These are phyloP conservation scores for Sus scrofa DNA, from an alignment of 2,113 vertebrate species.

Conservation along the genomic window DNA sequence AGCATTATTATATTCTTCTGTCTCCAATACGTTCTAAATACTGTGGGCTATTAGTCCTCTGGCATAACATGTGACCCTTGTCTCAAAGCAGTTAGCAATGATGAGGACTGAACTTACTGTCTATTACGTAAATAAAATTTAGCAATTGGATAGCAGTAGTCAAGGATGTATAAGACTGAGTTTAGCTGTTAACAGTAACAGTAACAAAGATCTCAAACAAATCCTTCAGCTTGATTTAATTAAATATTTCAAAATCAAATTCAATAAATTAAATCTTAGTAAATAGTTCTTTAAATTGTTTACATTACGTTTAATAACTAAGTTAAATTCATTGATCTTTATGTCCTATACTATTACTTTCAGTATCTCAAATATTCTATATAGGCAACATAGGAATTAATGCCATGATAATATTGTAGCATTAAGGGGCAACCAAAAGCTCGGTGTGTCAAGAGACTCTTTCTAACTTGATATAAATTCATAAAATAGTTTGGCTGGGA, in stretches of 20 bases:
- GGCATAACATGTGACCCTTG: not conserved
- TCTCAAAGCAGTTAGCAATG: not conserved
- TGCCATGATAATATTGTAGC: not conserved
- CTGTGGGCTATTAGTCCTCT: not conserved
- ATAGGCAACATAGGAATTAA: conserved; percentile 10
- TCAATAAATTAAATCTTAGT: conserved; percentile 1
- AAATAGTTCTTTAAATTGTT: not conserved
- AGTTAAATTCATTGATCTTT: not conserved
- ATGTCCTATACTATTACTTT: not conserved
- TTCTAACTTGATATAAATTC: conserved; percentile 24
- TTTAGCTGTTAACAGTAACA: conserved; percentile 29
- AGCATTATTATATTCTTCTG: not conserved
- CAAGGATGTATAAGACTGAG: not conserved
- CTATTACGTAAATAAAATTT: conserved; percentile 17
- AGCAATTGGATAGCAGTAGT: not conserved
- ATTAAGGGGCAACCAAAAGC: not conserved
- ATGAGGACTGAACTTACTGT: not conserved
- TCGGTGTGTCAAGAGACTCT: not conserved
- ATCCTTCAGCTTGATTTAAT: conserved; percentile 13
- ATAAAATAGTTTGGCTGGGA: conserved; percentile 22
- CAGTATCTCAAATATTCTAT: not conserved
- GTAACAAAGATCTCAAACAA: conserved; percentile 41
- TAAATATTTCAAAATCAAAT: conserved; percentile 25
- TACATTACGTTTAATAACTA: conserved; percentile 40
- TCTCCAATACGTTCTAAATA: conserved; percentile 37